Percentiles rank a stretch among this genome's conserved stretches.
phyloP scores from a whole-genome alignment of 2,113 vertebrate species.

The Raja brachyura region DNA sequence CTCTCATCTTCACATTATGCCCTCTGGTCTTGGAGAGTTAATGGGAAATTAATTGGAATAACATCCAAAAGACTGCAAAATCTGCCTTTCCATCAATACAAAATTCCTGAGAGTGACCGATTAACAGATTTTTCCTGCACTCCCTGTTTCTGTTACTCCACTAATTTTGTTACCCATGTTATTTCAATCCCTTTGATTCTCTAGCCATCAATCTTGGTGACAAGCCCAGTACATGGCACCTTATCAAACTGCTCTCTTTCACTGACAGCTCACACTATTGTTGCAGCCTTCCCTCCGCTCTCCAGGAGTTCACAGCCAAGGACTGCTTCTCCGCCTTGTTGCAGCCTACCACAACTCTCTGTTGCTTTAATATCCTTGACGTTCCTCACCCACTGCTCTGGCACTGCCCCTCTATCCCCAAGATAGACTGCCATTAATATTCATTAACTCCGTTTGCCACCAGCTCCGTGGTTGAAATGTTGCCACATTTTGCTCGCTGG shows the following conservation, averaged over 20 bases:
- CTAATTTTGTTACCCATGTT: too few relatives aligned
- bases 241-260: neutral
- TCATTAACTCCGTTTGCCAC: neutral
- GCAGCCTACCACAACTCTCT: neutral
- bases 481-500: neutral
- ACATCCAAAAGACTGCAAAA: too few relatives aligned
- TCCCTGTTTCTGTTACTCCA: too few relatives aligned
- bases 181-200: too few relatives aligned
- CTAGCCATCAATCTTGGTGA: too few relatives aligned
- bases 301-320: neutral
- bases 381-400: neutral
- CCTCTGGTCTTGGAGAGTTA: too few relatives aligned
- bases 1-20: too few relatives aligned
- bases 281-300: neutral
- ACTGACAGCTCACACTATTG: neutral
- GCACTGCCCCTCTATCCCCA: neutral
- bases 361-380: neutral
- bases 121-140: too few relatives aligned
- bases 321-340: neutral
- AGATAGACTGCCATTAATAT: neutral
- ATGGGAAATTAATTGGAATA: too few relatives aligned
- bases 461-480: neutral
- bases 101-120: too few relatives aligned
- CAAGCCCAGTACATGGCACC: too few relatives aligned
- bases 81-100: too few relatives aligned